Percentiles rank a stretch among this genome's conserved stretches.
phyloP scores from a whole-genome alignment of 2,888 invertebrate species.

The Drosophila picticornis region DNA sequence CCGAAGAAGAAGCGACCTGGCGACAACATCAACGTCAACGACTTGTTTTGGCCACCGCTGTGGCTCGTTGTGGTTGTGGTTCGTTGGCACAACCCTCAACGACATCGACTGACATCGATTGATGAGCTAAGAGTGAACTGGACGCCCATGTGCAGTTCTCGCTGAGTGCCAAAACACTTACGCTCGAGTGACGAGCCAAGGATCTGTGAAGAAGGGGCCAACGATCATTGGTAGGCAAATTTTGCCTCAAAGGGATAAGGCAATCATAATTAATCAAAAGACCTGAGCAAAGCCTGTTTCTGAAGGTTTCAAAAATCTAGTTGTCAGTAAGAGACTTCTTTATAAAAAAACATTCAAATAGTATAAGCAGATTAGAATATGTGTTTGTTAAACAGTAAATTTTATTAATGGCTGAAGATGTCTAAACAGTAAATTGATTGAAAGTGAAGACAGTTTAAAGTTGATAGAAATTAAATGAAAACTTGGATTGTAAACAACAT shows the following conservation, averaged over 20 bases:
- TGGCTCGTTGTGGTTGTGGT: constrained; percentile 35
- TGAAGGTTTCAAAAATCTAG: neutral
- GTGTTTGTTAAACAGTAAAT: neutral
- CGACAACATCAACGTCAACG: constrained; percentile 35
- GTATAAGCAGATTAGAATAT: neutral
- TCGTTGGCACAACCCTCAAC: constrained; percentile 46
- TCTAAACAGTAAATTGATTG: neutral
- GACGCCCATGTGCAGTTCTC: constrained; percentile 35
- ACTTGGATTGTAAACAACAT: neutral
- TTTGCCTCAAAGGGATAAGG: constrained; percentile 8
- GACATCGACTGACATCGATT: constrained; percentile 59
- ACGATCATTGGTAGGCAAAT: constrained; percentile 37
- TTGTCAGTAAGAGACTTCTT: neutral
- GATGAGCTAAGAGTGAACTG: constrained; percentile 61
- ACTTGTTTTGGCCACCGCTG: constrained; percentile 43
- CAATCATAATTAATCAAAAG: constrained; percentile 11
- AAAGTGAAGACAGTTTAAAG: neutral
- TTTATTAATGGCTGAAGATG: neutral
- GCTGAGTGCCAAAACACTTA: constrained; percentile 62
- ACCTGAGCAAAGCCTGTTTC: neutral
- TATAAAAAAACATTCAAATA: accelerated
- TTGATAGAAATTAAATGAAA: neutral
- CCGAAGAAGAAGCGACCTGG: constrained; percentile 44
- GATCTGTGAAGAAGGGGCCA: constrained; percentile 21
- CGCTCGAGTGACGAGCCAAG: constrained; percentile 30